phyloP scores from a whole-genome alignment of 2,888 invertebrate species.

The Eristalis intricaria region DNA sequence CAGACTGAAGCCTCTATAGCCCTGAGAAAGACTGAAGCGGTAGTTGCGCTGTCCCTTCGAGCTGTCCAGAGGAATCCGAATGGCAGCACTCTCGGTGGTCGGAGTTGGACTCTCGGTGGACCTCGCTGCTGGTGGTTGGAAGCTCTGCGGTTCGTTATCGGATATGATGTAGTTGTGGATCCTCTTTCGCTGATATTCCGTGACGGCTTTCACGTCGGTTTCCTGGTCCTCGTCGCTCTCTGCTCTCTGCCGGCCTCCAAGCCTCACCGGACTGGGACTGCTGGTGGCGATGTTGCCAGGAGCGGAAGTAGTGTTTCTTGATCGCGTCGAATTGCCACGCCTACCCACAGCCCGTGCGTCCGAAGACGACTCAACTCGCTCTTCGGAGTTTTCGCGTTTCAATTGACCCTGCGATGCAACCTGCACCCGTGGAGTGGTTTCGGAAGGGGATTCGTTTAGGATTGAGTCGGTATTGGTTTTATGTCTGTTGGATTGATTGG shows the following conservation, averaged over 20 bases:
- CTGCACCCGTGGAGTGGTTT: slow-evolving; percentile 50
- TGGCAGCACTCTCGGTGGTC: slow-evolving; percentile 45
- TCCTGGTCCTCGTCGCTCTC: slow-evolving; percentile 2
- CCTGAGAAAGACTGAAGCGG: slow-evolving; percentile 77
- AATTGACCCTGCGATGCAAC: slow-evolving; percentile 21
- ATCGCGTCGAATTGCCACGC: slow-evolving; percentile 28
- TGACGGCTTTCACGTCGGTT: slow-evolving; percentile 31
- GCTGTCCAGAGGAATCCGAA: slow-evolving; percentile 61
- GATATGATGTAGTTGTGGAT: slow-evolving; percentile 79
- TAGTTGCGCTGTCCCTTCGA: slow-evolving; percentile 75
- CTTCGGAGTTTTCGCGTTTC: slow-evolving; percentile 51
- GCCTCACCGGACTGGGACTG: background rate
- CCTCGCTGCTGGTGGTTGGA: slow-evolving; percentile 77
- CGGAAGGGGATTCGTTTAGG: slow-evolving; percentile 58
- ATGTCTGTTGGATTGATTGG: slow-evolving; percentile 60
- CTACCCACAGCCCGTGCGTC: slow-evolving; percentile 6
- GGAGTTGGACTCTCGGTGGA: slow-evolving; percentile 53
- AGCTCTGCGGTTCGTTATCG: slow-evolving; percentile 81
- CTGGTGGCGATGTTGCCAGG: background rate
- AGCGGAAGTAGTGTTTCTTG: slow-evolving; percentile 2
- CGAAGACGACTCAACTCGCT: slow-evolving; percentile 12
- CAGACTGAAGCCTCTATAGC: slow-evolving; percentile 77
- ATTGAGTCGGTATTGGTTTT: slow-evolving; percentile 54
- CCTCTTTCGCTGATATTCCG: slow-evolving; percentile 74
- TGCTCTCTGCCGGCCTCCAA: background rate